phyloP scores from a whole-genome alignment of 2,888 invertebrate species.

The Branchipolynoe longqiensis region DNA sequence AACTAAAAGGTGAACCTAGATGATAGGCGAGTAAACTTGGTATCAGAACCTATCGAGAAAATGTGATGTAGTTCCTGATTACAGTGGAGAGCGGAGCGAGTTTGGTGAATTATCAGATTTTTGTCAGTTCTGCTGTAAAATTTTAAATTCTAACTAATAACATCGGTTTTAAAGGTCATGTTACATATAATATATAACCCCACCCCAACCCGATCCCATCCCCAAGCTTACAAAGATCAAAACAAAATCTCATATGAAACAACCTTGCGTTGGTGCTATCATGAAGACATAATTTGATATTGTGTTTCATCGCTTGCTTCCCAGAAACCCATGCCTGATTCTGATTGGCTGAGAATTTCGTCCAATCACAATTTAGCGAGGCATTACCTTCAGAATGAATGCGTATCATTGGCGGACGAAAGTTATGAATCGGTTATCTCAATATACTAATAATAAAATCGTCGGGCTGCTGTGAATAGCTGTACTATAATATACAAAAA shows the following conservation, averaged over 20 bases:
- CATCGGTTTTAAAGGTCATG: not conserved
- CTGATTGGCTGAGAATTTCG: constrained; percentile 51
- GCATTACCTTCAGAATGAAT: constrained; percentile 40
- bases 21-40: too few relatives aligned
- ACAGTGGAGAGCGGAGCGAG: not conserved
- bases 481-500: constrained; percentile 44
- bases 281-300: constrained; percentile 48
- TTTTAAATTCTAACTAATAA: too few relatives aligned
- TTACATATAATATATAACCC: not conserved
- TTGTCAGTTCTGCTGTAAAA: too few relatives aligned
- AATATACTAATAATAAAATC: too few relatives aligned
- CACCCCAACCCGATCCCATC: not conserved
- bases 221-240: not conserved
- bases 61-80: not conserved
- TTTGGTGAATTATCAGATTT: not conserved
- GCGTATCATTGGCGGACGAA: constrained; percentile 6
- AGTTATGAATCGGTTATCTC: constrained; percentile 38
- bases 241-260: constrained; percentile 51
- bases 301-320: constrained; percentile 54
- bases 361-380: constrained; percentile 26
- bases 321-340: constrained; percentile 42
- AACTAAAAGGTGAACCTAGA: too few relatives aligned
- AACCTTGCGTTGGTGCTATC: constrained; percentile 51
- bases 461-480: constrained; percentile 54
- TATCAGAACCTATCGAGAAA: not conserved